Evolutionary conservation across 2,113 vertebrate genomes (phyloP), one percentile per base, ranked within the genome.

Genomic region (Numenius arquata): DNA sequence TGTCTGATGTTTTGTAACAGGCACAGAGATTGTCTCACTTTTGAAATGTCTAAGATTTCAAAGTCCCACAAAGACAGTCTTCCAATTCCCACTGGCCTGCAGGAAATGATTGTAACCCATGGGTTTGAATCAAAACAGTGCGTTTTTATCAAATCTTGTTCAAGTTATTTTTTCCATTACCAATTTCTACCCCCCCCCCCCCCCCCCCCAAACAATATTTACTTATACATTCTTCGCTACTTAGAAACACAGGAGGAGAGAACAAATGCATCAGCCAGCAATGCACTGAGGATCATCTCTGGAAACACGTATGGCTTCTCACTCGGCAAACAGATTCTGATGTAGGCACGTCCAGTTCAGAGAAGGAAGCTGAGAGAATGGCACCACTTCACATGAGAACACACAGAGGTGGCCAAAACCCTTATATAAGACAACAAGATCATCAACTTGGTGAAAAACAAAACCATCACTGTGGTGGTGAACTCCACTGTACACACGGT

Each of bases 201-300:
- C 26, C 50, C 62, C 63, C 55, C 53, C 25, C 15, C 23, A 67
- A 90, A 72, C 53, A 62, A 78, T 93, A 92, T 92, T 96, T 91
- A 77, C 76, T 95, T 94, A 84, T 86, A 93, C 88, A 95, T 95
- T 94, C 94, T 89, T 96, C 65, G 80, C 92, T 94, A 96, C 90
- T 96, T 96, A 87, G 93, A 96, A 92, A 96, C 68, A 63, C 48
- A 50, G 73, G 58, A 77, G 82, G 26, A 71, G 78, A 90, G 92
- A 90, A 65, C 63, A 96, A 88, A 91, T 12, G 32, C 38, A 85
- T 89, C 52, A 89, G 68, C 83, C 76, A 89, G 62, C 40, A 89
- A 85, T 6, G 41, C 40, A 66, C 48, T 95, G 86, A 92, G 22
- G 48, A 78, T 80, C 61, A 48, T 65, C 61, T 86, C 56, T 84